Conservation (phyloP, 2,888 invertebrate genomes). For the Mactromeris polynyma region DNA sequence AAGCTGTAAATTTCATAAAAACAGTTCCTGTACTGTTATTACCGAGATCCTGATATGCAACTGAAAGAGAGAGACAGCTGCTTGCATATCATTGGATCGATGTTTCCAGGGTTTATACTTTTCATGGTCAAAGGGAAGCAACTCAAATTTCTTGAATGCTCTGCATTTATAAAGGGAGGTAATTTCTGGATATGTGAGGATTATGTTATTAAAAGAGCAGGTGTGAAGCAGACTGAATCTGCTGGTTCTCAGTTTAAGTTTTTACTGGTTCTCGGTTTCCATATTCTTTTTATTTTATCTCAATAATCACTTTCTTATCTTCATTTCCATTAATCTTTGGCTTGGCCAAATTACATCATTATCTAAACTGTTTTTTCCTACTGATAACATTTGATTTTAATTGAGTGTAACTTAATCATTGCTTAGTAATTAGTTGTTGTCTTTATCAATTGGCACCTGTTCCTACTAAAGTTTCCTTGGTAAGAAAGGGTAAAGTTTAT, state of each 20-base stretch:
- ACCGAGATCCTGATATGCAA: too few species aligned
- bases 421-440: conserved; percentile 34
- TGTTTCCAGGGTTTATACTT: too few species aligned
- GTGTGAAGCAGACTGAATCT: not conserved
- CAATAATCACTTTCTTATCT: not conserved
- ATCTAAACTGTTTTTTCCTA: conserved; percentile 16
- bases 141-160: not conserved
- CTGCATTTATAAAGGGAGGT: not conserved
- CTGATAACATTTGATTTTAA: conserved; percentile 42
- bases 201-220: not conserved
- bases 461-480: not conserved
- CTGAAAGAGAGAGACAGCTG: too few species aligned
- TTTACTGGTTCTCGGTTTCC: not conserved
- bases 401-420: conserved; percentile 48
- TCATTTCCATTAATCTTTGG: conserved; percentile 14
- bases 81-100: too few species aligned
- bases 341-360: conserved; percentile 32
- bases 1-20: too few species aligned
- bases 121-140: not conserved
- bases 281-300: not conserved
- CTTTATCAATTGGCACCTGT: conserved; percentile 50
- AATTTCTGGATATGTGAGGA: not conserved
- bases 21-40: too few species aligned
- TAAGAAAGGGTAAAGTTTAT: not conserved
- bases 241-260: not conserved